Percentiles rank a stretch among this genome's conserved stretches.
Conservation (phyloP, 2,797 vertebrate genomes). For the Nannoperca obscura region DNA sequence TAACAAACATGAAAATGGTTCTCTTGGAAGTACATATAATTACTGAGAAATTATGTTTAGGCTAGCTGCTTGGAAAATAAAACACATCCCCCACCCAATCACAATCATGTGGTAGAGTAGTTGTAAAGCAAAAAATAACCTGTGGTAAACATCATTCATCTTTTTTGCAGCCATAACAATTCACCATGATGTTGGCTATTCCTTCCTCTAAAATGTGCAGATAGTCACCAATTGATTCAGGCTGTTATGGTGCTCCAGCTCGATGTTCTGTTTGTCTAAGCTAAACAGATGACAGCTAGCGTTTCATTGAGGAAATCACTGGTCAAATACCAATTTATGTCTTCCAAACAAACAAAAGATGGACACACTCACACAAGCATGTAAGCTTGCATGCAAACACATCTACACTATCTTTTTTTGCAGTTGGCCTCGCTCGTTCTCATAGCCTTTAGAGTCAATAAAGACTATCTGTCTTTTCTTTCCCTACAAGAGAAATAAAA, state of each 20-base stretch:
- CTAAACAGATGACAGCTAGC: constrained; percentile 56
- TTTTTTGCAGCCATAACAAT: constrained; percentile 23
- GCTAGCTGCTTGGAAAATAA: not conserved
- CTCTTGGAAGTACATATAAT: not conserved
- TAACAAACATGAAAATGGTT: not conserved
- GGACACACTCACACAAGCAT: constrained; percentile 8
- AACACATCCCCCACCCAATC: not conserved
- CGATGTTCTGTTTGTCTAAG: constrained; percentile 20
- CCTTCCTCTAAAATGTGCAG: constrained; percentile 11
- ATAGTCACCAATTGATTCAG: constrained; percentile 20
- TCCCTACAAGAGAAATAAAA: constrained; percentile 12
- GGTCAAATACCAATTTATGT: constrained; percentile 61
- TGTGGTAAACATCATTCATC: constrained; percentile 19
- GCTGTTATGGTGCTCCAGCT: constrained; percentile 18
- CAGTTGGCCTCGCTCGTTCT: not conserved
- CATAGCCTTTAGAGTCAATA: constrained; percentile 24
- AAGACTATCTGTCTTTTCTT: constrained; percentile 40
- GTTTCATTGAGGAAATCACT: constrained; percentile 54
- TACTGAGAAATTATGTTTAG: constrained; percentile 25
- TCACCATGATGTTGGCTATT: constrained; percentile 2
- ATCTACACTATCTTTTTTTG: not conserved
- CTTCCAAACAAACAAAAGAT: not conserved
- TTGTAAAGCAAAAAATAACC: constrained; percentile 25
- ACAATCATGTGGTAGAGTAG: not conserved
- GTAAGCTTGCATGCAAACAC: constrained; percentile 25